Evolutionary conservation across 2,113 vertebrate genomes (phyloP).

Genomic region (Solea senegalensis): DNA sequence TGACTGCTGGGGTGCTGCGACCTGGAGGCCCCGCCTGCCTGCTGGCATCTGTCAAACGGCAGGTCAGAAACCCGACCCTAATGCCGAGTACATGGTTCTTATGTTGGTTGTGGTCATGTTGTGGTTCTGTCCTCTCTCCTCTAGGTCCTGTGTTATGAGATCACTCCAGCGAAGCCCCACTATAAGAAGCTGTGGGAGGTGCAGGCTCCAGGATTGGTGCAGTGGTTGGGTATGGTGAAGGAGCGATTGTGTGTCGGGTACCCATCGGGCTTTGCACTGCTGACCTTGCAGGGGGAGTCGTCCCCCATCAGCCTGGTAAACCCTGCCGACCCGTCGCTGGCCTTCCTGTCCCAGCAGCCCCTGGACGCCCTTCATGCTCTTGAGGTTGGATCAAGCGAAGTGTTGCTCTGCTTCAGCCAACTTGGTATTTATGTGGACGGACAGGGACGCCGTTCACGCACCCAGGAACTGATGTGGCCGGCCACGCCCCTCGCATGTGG

Average conservation of each 20-base stretch:
- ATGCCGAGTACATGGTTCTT: too few relatives aligned
- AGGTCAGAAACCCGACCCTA: conserved; percentile 57
- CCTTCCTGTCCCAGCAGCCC: conserved; percentile 92
- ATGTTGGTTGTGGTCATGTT: background rate
- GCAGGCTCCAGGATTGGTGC: conserved; percentile 87
- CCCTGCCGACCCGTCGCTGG: conserved; percentile 90
- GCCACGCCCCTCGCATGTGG: conserved; percentile 93
- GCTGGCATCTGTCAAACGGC: conserved; percentile 91
- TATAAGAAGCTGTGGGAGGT: conserved; percentile 89
- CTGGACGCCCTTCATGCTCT: conserved; percentile 94
- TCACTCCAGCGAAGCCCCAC: conserved; percentile 88
- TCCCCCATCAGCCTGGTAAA: conserved; percentile 93
- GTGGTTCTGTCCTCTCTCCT: background rate
- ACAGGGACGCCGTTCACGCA: conserved; percentile 90
- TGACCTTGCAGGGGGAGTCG: conserved; percentile 93
- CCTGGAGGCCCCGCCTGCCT: conserved; percentile 86
- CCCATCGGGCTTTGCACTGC: conserved; percentile 93
- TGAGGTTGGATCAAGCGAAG: conserved; percentile 87
- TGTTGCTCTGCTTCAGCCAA: conserved; percentile 98
- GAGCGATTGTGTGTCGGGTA: conserved; percentile 95
- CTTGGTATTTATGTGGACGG: conserved; percentile 95
- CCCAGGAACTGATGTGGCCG: conserved; percentile 98
- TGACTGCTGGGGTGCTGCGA: conserved; percentile 83
- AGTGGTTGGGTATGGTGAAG: conserved; percentile 92
- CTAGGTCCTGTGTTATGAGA: conserved; percentile 90